Base-by-base conservation (phyloP, 2,113 vertebrate genomes). In the Rhadina sibilatrix region DNA sequence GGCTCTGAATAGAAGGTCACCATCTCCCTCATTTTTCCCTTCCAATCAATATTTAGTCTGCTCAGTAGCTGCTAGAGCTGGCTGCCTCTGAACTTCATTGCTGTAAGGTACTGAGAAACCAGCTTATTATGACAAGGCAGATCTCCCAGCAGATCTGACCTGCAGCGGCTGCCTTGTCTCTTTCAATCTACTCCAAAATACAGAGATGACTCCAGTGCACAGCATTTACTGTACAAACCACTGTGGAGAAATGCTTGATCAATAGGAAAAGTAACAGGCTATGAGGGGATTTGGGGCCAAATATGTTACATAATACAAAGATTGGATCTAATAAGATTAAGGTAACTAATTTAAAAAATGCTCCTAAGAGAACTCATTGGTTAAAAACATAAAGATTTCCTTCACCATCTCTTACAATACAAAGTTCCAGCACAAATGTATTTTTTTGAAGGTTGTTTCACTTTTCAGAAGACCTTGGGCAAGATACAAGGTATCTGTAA, bases 21-120 rank as follows among this genome's bases (percentile, higher is more conserved):
- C 3, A 1, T 81, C 35, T 83, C 83, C 60, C 83, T 87, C 88
- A 70, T 91, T 96, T 94, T 96, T 65, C 69, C 81, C 46, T 94
- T 95, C 81, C 94, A 94, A 94, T 94, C 96, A 96, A 92, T 97
- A 92, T 78, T 89, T 81, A 92, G 94, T 60, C 90, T 90, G 71
- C 79, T 90, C 92, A 86, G 83, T 72, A 95, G 82, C 75, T 3
- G 3, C 83, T 91, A 31, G 90, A 88, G 44, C 94, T 93, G 71
- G 28, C 93, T 94, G 94, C 69, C 90, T 96, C 93, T 90, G 93
- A 96, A 96, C 76, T 89, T 89, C 85, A 61, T 57, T 3, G 28
- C 80, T 90, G 44, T 56, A 92, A 94, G 83, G 90, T 93, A 90
- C 88, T 71, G 72, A 96, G 90, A 94, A 95, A 71, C 65, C 0